Conservation (phyloP, 2,113 vertebrate genomes). For the Muntiacus reevesi region DNA sequence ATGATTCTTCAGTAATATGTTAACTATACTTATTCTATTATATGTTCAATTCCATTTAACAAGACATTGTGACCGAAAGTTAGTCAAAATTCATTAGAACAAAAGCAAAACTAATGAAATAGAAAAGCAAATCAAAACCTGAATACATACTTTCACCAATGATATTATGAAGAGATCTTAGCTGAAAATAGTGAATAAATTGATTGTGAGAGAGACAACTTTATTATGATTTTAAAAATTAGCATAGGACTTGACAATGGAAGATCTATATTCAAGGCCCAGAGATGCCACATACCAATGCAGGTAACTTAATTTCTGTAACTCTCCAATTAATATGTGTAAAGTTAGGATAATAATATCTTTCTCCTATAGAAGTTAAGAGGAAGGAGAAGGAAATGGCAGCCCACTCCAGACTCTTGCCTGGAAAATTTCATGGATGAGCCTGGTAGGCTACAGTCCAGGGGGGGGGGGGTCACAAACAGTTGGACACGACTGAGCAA, state of each 20-base stretch:
- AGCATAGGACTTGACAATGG: neutral
- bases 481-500: rapidly evolving
- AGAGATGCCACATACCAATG: neutral
- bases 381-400: neutral
- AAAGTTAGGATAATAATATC: neutral
- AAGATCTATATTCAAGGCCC: neutral
- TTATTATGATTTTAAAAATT: neutral
- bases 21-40: neutral
- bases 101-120: constrained; percentile 20
- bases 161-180: neutral
- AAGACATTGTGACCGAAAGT: neutral
- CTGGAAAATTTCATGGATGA: neutral
- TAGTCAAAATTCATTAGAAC: neutral
- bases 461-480: neutral
- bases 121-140: neutral
- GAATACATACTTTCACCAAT: neutral
- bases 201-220: neutral
- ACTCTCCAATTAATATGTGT: neutral
- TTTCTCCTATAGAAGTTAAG: neutral
- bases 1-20: neutral
- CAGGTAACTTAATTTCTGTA: neutral
- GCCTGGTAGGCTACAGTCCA: neutral
- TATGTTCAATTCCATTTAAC: neutral
- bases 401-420: neutral
- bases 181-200: neutral